A percentile compares a stretch with the other conserved stretches of the same genome.
Conservation (phyloP, 2,797 vertebrate species). For the Neosilurus hyrtlii region DNA sequence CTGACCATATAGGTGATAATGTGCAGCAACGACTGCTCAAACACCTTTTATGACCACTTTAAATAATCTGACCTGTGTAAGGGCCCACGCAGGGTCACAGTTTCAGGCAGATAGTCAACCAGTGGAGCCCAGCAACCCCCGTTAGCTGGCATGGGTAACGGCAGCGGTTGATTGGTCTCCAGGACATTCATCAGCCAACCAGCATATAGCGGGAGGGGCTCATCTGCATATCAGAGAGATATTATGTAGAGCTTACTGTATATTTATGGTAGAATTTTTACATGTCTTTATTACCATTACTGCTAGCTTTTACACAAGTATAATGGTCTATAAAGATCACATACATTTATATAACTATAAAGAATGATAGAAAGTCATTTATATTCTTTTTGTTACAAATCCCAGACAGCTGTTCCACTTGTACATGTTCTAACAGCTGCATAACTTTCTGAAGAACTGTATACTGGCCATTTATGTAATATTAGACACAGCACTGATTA, state of each 20-base stretch:
- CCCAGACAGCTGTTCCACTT: background rate
- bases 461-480: background rate
- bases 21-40: background rate
- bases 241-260: background rate
- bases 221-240: slow-evolving; percentile 68
- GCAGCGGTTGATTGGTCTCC: slow-evolving; percentile 90
- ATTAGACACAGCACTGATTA: background rate
- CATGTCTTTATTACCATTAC: no score
- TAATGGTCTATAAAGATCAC: background rate
- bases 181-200: slow-evolving; percentile 91
- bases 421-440: background rate
- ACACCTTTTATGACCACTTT: no score
- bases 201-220: slow-evolving; percentile 90
- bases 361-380: no score
- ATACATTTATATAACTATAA: background rate
- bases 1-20: no score
- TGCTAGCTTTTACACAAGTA: background rate
- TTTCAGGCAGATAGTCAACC: slow-evolving; percentile 96
- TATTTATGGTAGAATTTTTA: background rate
- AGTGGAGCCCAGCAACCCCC: slow-evolving; percentile 98
- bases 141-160: slow-evolving; percentile 93
- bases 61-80: slow-evolving; percentile 81
- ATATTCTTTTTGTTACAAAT: background rate
- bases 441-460: background rate
- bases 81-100: slow-evolving; percentile 90